Base-by-base conservation (phyloP, 1,140 invertebrate species). In the Agraylea sexmaculata region DNA sequence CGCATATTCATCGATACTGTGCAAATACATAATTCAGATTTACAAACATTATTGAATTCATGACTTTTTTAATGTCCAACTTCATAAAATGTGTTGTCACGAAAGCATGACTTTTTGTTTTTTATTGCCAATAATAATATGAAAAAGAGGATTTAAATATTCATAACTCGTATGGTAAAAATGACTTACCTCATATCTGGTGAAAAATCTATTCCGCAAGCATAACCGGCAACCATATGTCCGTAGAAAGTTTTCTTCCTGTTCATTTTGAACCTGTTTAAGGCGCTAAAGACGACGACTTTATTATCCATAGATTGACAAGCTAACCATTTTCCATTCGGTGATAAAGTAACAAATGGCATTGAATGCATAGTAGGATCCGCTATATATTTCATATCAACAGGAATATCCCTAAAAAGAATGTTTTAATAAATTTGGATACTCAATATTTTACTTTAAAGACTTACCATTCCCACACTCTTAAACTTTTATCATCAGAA, bases 361-460 rank as follows among this genome's bases (percentile, higher is more conserved):
- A 99, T 96, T 4, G 93, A 97, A 68, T 99, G 95, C 90, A 99
- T 96, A 2, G 87, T 83, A 2, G 95, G 94, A 69, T 99, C 95
- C n/a, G 95, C 94, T 53, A 99, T 99, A 57, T 99, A 97, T 61
- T 99, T 99, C 82, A 99, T 98, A 61, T 99, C 95, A 2, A 99
- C 95, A 1, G 95, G 96, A 58, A 99, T 96, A 60, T 99, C 93
- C 84, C 83, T 87, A 53, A 44, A 57, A 49, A 49, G 56, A 51
- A 49, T n/a, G n/a, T n/a, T n/a, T n/a, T n/a, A n/a, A n/a, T 30
- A 7, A 7, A 29, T 12, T 4, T 12, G n/a, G 15, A 29, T 11
- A 4, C 15, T 12, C n/a, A 20, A 35, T 16, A 17, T 5, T 17
- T 34, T 17, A 16, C 10, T 10, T 2, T 20, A 18, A 5, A 20